These are phyloP conservation scores for Notothenia coriiceps DNA, from an alignment of 2,113 vertebrate species.

Conservation along the genomic window DNA sequence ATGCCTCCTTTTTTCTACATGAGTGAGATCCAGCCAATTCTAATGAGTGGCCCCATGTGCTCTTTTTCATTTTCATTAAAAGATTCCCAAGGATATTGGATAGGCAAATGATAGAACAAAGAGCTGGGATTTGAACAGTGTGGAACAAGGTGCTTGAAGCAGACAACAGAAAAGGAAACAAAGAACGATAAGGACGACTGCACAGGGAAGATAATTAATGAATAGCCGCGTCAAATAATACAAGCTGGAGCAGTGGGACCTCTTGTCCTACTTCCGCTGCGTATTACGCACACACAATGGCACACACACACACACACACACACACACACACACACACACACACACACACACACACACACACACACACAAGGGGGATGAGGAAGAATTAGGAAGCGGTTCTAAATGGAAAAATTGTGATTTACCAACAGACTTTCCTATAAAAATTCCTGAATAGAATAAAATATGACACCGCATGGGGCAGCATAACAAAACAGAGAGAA, in stretches of 20 bases:
- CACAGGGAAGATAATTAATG: slow-evolving; percentile 80
- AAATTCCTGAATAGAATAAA: slow-evolving; percentile 50
- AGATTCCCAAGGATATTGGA: slow-evolving; percentile 62
- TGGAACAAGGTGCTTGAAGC: slow-evolving; percentile 74
- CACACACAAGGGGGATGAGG: slow-evolving; percentile 26
- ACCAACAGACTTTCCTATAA: slow-evolving; percentile 48
- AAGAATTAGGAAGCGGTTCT: slow-evolving; percentile 48
- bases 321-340: slow-evolving; percentile 38
- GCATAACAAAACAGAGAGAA: slow-evolving; percentile 35
- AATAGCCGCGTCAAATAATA: slow-evolving; percentile 72
- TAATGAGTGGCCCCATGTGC: slow-evolving; percentile 11
- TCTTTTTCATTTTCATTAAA: slow-evolving; percentile 37
- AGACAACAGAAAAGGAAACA: slow-evolving; percentile 69
- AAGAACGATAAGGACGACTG: slow-evolving; percentile 73
- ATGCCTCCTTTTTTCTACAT: background rate
- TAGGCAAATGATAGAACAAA: slow-evolving; percentile 71
- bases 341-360: slow-evolving; percentile 29
- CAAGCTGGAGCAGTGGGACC: slow-evolving; percentile 73
- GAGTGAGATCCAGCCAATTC: slow-evolving; percentile 23
- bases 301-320: slow-evolving; percentile 39
- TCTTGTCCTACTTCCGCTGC: slow-evolving; percentile 72
- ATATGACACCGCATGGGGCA: slow-evolving; percentile 26
- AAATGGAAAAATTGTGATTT: slow-evolving; percentile 59
- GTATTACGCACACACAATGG: slow-evolving; percentile 36
- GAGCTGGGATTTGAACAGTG: slow-evolving; percentile 68